These are phyloP conservation scores for Tenthredo scrophulariae DNA, from an alignment of 2,888 invertebrate genomes.

Conservation along the genomic window DNA sequence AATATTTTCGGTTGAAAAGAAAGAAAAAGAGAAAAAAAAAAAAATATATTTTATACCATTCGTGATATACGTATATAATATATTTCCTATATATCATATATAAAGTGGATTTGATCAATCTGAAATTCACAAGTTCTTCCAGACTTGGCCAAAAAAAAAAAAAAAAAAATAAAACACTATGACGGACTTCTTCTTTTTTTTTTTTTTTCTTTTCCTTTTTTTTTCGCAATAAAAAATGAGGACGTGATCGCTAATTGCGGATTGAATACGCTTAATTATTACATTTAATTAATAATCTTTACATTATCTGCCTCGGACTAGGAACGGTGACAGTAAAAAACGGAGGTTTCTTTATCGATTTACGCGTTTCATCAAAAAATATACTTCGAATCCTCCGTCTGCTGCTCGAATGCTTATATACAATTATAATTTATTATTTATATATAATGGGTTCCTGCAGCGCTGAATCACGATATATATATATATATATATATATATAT, in stretches of 20 bases:
- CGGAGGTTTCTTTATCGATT: slow-evolving; percentile 19
- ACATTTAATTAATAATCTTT: not conserved
- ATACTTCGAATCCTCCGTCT: slow-evolving; percentile 32
- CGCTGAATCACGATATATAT: not conserved
- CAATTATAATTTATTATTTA: not conserved
- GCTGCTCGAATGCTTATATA: not conserved
- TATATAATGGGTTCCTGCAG: not conserved
- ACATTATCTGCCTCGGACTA: slow-evolving; percentile 25
- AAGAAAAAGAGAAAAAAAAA: not conserved
- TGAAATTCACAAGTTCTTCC: slow-evolving; percentile 2
- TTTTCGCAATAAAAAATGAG: not conserved
- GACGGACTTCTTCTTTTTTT: too few relatives aligned
- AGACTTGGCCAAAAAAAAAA: not conserved
- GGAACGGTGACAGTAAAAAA: slow-evolving; percentile 12
- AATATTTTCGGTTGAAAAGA: not conserved
- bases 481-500: not conserved
- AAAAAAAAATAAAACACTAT: not conserved
- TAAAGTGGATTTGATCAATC: not conserved
- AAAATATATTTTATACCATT: not conserved
- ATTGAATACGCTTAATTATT: slow-evolving; percentile 5
- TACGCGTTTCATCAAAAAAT: slow-evolving; percentile 31
- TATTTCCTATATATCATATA: not conserved
- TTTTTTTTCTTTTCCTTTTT: too few relatives aligned
- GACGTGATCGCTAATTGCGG: not conserved
- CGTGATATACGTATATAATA: not conserved